Evolutionary conservation across 2,113 vertebrate genomes (phyloP).

Genomic region (Willisornis vidua): DNA sequence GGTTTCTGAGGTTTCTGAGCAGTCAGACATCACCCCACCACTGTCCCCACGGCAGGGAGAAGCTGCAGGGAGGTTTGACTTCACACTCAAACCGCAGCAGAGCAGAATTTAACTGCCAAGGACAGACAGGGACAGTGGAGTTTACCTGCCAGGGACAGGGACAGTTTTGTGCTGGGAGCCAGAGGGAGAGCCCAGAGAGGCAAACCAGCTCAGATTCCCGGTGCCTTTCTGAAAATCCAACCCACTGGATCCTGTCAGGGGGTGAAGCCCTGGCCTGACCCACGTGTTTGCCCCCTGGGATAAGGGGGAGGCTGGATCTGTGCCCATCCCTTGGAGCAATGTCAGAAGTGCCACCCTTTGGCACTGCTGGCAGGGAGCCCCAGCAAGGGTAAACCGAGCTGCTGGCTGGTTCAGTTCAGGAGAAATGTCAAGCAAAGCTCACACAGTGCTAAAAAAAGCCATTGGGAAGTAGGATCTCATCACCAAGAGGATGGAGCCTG

Average conservation of each 20-base stretch:
- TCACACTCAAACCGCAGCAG: background rate
- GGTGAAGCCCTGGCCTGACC: background rate
- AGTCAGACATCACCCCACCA: accelerated
- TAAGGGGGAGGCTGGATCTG: background rate
- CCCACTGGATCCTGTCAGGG: background rate
- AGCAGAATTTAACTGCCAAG: background rate
- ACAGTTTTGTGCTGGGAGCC: background rate
- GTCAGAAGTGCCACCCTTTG: background rate
- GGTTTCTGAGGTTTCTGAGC: background rate
- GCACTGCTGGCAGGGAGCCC: background rate
- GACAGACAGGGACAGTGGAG: background rate
- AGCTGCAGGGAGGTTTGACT: background rate
- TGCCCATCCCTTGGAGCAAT: background rate
- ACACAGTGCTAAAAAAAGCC: background rate
- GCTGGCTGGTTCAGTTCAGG: background rate
- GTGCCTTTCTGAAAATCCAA: background rate
- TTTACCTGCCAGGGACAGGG: background rate
- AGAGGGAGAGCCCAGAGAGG: background rate
- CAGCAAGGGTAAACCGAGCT: background rate
- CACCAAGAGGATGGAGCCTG: background rate
- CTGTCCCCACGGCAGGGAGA: accelerated
- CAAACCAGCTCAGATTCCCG: background rate
- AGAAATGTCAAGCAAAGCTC: background rate
- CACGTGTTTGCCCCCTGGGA: background rate
- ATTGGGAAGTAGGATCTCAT: background rate